Evolutionary conservation across 1,140 invertebrate genomes (phyloP), one percentile per base, ranked within the genome.

Genomic region (Teleogryllus occipitalis): DNA sequence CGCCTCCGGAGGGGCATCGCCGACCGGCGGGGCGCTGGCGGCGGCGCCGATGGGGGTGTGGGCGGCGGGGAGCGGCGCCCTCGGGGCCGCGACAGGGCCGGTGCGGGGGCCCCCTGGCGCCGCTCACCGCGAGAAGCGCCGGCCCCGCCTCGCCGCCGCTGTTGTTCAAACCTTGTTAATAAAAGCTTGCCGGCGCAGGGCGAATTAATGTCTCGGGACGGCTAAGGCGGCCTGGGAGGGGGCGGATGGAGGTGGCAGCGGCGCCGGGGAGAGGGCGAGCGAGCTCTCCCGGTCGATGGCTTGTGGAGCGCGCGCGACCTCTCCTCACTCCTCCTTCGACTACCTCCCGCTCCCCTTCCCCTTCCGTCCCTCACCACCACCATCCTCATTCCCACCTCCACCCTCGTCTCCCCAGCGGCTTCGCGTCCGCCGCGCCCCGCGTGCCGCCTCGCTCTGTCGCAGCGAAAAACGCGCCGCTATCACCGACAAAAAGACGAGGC

Each of bases 141-240:
- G 27, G 27, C 27, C 27, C 54, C 54, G 10, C 54, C 54, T 65
- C 54, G 54, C 54, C 54, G 10, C 54, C 54, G 54, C 54, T 65
- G 54, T 65, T 65, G 54, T 65, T 65, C 54, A 65, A 65, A 65
- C 54, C 54, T 65, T 65, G 54, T 65, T 65, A 65, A 65, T 65
- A 65, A 65, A 65, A 65, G 54, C 54, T 65, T 18, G 54, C 54
- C 54, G 2, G 54, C 54, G 54, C 54, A 65, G 54, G 10, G 54
- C 54, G 54, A 65, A 65, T 65, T 65, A 65, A 65, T 65, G 54
- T 65, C 54, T 65, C 54, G 7, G 54, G 54, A 65, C 54, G 54
- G 18, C 10, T 18, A 65, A 18, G 54, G 54, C 54, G 54, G 7
- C 54, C 2, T 65, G 54, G 54, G 54, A 18, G 54, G 10, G 54